phyloP scores from a whole-genome alignment of 2,113 vertebrate genomes.

The Pseudois nayaur region DNA sequence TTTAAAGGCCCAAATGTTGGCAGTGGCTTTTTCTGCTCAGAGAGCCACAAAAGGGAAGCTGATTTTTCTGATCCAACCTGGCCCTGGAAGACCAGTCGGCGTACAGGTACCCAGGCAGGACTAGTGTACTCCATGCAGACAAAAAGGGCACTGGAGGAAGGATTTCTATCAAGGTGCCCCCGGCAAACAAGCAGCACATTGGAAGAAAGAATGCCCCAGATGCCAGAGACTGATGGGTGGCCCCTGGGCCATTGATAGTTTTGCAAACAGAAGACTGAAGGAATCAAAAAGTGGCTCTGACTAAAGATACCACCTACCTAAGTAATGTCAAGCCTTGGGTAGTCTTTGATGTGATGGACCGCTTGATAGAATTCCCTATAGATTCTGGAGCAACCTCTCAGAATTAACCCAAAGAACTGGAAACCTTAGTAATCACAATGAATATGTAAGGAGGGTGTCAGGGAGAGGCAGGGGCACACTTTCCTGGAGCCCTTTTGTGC shows the following conservation, averaged over 20 bases:
- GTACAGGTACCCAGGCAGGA: background rate
- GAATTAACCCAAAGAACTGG: background rate
- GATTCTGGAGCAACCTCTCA: background rate
- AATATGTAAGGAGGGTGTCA: background rate
- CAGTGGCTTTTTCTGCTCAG: background rate
- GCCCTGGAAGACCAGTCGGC: background rate
- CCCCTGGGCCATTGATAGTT: background rate
- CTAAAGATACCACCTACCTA: background rate
- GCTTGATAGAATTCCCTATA: background rate
- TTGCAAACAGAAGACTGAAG: background rate
- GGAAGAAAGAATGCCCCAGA: background rate
- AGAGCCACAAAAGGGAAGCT: background rate
- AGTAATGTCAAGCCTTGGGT: background rate
- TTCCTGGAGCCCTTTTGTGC: background rate
- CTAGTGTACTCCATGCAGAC: background rate
- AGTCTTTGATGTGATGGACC: background rate
- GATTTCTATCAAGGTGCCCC: background rate
- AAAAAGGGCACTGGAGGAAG: background rate
- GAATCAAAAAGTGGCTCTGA: background rate
- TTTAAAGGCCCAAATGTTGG: background rate
- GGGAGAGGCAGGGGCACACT: background rate
- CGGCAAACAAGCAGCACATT: background rate
- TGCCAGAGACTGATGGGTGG: background rate
- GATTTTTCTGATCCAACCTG: background rate
- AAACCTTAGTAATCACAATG: background rate